Evolutionary conservation across 2,888 invertebrate genomes (phyloP), one percentile per base, ranked within the genome.

Genomic region (Zootermopsis nevadensis): DNA sequence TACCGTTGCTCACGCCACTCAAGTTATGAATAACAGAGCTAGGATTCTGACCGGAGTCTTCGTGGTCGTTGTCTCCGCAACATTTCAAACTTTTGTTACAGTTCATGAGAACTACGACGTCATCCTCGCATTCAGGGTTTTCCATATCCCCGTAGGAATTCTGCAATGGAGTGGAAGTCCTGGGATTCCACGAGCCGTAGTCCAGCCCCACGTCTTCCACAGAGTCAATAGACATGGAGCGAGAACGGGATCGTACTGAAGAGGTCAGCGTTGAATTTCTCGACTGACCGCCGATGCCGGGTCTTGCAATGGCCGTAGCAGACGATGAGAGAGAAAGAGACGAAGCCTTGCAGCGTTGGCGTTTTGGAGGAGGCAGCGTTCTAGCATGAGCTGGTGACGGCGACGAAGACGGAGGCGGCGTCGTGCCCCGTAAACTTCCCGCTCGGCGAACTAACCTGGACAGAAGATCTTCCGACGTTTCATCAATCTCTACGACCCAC

Each of bases 401-500:
- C 8, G 42, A 60, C n/a, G 76, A 48, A 19, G 83, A 72, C 7
- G 82, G 74, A 6, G 85, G 79, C 15, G 83, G 77, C 22, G 83
- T 76, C 15, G 81, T 66, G 48, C 81, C 81, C 3, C 87, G 84
- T 31, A 87, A 85, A 82, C 87, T 88, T 60, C 86, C 90, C 0
- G 94, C 94, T 74, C 94, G 91, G 55, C 94, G 91, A 12, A 95
- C 93, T 19, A 95, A 91, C 86, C 95, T 93, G 77, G 93, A 92
- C 74, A 94, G 94, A 67, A 94, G 92, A 85, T 93, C 93, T 87
- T 95, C 94, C 0, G 95, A 94, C 24, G 94, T 93, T 86, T 94
- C 94, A 83, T 93, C 92, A 88, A 97, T 94, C 88, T 96, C 96
- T 48, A 96, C 90, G 30, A 96, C 95, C 93, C 95, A 97, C 87